Conservation (phyloP, 2,797 vertebrate genomes). For the Diglossa cyanea region DNA sequence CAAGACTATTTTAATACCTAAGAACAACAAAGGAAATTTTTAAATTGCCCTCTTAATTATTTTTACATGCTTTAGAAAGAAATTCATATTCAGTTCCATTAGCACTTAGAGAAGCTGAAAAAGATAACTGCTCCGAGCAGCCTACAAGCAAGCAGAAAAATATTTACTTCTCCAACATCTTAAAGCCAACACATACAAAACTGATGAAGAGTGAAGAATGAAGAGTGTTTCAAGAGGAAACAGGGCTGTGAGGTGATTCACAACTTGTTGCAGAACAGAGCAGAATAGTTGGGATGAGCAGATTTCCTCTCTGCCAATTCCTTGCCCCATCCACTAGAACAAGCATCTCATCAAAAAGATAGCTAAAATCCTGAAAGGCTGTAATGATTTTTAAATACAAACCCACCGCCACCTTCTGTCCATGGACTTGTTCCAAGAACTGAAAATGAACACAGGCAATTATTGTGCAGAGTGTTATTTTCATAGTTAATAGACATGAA, state of each 20-base stretch:
- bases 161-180: neutral
- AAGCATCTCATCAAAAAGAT: neutral
- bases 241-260: neutral
- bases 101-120: neutral
- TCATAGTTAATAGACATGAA: neutral
- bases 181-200: neutral
- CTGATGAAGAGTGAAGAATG: neutral
- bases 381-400: neutral
- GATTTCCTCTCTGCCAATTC: neutral
- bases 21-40: neutral
- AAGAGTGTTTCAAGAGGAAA: neutral
- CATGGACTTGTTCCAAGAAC: neutral
- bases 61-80: neutral
- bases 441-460: neutral
- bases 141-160: neutral
- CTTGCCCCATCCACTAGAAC: neutral
- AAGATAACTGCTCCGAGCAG: neutral
- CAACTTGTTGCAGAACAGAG: neutral
- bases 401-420: neutral
- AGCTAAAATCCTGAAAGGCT: neutral
- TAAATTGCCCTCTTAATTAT: neutral
- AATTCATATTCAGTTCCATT: neutral
- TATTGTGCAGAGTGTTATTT: neutral
- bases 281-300: neutral
- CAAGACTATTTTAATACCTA: neutral